These are phyloP conservation scores for Ellobius talpinus DNA, from an alignment of 2,113 vertebrate genomes.

Conservation along the genomic window DNA sequence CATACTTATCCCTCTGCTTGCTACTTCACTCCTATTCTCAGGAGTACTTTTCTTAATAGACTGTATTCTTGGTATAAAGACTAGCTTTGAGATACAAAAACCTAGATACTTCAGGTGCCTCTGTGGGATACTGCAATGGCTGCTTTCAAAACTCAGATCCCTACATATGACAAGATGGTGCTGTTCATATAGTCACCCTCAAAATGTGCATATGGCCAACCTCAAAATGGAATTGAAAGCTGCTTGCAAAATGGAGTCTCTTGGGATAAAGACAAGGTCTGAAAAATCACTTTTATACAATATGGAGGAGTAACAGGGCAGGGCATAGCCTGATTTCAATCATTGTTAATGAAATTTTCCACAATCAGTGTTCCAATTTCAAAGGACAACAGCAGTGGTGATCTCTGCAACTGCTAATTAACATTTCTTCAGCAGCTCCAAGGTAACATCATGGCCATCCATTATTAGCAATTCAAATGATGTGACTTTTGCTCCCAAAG, in stretches of 20 bases:
- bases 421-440: conserved; percentile 32
- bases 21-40: not conserved
- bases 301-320: not conserved
- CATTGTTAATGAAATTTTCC: conserved; percentile 34
- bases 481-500: conserved; percentile 14
- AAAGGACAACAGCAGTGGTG: conserved; percentile 10
- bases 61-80: not conserved
- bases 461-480: conserved; percentile 36
- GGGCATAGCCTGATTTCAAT: no score
- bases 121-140: not conserved
- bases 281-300: not conserved
- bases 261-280: not conserved
- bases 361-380: conserved; percentile 37
- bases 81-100: not conserved
- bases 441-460: not conserved
- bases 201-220: not conserved
- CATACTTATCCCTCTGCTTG: not conserved
- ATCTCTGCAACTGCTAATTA: conserved; percentile 48
- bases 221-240: not conserved
- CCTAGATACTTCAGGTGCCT: not conserved
- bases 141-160: not conserved
- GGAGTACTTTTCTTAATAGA: not conserved
- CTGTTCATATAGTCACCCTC: not conserved
- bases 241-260: not conserved
- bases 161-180: not conserved